Conservation (phyloP, 2,797 vertebrate species). For the Molossus alvarezi region DNA sequence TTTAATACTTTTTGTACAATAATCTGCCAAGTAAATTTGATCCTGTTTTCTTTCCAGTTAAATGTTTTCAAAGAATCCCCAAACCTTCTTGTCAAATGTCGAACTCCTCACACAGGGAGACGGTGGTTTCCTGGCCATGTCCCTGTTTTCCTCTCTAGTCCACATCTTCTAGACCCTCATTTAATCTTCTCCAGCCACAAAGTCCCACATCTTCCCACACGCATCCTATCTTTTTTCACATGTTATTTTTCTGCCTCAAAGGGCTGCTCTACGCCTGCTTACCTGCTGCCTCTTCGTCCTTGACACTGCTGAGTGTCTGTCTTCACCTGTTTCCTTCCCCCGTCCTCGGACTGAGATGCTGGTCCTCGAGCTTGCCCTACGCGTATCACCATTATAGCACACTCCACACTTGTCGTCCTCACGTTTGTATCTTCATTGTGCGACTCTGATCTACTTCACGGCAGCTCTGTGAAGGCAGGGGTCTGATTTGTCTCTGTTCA, state of each 20-base stretch:
- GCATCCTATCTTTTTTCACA: neutral
- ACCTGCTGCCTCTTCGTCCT: neutral
- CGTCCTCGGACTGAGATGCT: neutral
- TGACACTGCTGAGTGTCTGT: neutral
- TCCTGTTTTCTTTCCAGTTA: conserved; percentile 3
- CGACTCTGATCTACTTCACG: neutral
- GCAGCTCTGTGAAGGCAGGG: neutral
- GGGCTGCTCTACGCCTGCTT: rapidly evolving
- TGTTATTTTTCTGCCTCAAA: neutral
- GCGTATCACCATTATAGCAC: neutral
- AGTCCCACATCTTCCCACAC: neutral
- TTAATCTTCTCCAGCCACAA: neutral
- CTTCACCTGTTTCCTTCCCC: neutral
- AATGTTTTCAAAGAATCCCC: conserved; percentile 30
- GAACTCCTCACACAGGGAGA: neutral
- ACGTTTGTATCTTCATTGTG: neutral
- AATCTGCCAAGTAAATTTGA: conserved; percentile 17
- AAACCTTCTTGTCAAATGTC: neutral
- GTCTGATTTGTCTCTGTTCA: neutral
- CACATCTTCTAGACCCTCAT: neutral
- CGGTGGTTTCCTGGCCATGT: neutral
- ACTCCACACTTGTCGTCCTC: neutral
- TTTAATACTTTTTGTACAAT: neutral
- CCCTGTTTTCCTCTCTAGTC: neutral
- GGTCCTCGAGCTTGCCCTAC: neutral